A percentile compares a stretch with the other conserved stretches of the same genome.
Evolutionary conservation across 2,888 invertebrate species (phyloP).

Genomic region (Ormyrus labotus): DNA sequence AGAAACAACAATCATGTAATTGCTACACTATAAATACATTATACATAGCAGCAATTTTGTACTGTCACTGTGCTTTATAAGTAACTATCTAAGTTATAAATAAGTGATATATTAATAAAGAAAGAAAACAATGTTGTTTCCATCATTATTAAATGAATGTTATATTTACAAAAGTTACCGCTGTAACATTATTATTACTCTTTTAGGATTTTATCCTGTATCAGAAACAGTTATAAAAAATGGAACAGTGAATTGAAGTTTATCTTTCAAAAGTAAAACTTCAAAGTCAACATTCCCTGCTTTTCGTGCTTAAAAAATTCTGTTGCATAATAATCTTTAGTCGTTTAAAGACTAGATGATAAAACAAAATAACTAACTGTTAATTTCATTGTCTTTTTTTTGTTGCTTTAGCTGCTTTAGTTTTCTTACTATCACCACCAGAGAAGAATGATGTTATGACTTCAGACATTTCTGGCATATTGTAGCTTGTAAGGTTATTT

Average conservation of each 20-base stretch:
- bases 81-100: not conserved
- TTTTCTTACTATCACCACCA: slow-evolving; percentile 81
- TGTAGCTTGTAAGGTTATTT: slow-evolving; percentile 87
- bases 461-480: slow-evolving; percentile 97
- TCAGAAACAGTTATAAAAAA: slow-evolving; percentile 31
- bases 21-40: slow-evolving; percentile 24
- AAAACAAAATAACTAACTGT: slow-evolving; percentile 5
- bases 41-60: slow-evolving; percentile 35
- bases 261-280: slow-evolving; percentile 27
- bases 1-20: slow-evolving; percentile 44
- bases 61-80: slow-evolving; percentile 35
- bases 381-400: slow-evolving; percentile 74
- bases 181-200: not conserved
- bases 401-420: slow-evolving; percentile 73
- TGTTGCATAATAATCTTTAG: slow-evolving; percentile 16
- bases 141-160: slow-evolving; percentile 6
- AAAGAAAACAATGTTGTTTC: not conserved
- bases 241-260: slow-evolving; percentile 17
- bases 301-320: slow-evolving; percentile 22
- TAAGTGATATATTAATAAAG: not conserved
- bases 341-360: slow-evolving; percentile 33
- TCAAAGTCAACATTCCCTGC: not conserved
- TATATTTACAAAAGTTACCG: slow-evolving; percentile 37
- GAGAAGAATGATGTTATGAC: slow-evolving; percentile 92
- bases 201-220: not conserved